A percentile compares a stretch with the other conserved stretches of the same genome.
Conservation (phyloP, 1,140 invertebrate species). For the Hesperophylax magnus region DNA sequence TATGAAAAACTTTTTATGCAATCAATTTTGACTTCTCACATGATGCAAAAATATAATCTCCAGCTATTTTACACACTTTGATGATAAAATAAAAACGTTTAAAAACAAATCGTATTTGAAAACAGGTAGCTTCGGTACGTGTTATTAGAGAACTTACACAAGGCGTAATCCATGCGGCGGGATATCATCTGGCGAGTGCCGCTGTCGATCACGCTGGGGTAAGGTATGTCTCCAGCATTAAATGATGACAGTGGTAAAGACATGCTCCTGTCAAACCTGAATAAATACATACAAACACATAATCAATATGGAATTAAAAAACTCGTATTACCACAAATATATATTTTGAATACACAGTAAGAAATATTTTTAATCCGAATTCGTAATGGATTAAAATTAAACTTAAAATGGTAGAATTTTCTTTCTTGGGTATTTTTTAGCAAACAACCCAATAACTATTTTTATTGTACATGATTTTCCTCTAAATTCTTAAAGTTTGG, state of each 20-base stretch:
- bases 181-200: slow-evolving; percentile 59
- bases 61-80: slow-evolving; percentile 48
- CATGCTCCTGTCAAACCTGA: slow-evolving; percentile 75
- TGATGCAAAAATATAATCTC: slow-evolving; percentile 57
- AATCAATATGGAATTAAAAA: no score
- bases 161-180: slow-evolving; percentile 78
- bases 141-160: slow-evolving; percentile 73
- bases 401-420: no score
- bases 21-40: slow-evolving; percentile 52
- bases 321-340: no score
- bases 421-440: no score
- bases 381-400: no score
- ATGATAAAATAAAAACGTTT: slow-evolving; percentile 33
- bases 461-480: no score
- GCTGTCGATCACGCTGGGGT: slow-evolving; percentile 69
- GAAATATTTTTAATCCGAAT: no score
- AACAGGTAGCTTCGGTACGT: not conserved
- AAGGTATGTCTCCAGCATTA: slow-evolving; percentile 70
- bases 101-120: slow-evolving; percentile 25
- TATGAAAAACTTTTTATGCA: slow-evolving; percentile 53
- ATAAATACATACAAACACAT: slow-evolving; percentile 60
- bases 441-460: no score
- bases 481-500: no score
- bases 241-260: slow-evolving; percentile 72
- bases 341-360: no score